These are phyloP conservation scores for Epinotia nisella DNA, from an alignment of 2,888 invertebrate species.

Conservation along the genomic window DNA sequence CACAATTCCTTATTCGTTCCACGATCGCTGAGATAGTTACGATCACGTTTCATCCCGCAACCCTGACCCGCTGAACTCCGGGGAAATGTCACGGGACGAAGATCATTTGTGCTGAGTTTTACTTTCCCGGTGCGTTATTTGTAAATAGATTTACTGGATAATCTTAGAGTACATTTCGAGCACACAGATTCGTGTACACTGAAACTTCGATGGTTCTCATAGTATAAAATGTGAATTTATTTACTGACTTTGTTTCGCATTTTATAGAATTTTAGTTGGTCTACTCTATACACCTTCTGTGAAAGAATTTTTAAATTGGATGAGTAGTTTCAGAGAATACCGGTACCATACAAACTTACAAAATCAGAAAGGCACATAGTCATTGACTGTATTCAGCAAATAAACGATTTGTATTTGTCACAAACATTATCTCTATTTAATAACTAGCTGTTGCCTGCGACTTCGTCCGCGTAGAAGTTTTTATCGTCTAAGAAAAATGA, in stretches of 20 bases:
- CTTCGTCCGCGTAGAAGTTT: too few relatives aligned
- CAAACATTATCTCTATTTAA: too few relatives aligned
- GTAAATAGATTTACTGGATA: conserved; percentile 28
- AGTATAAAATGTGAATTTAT: neutral
- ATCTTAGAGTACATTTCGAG: conserved; percentile 3
- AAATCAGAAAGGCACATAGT: too few relatives aligned
- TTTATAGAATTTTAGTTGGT: too few relatives aligned
- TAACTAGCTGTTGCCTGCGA: too few relatives aligned
- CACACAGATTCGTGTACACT: neutral
- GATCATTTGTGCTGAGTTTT: conserved; percentile 45
- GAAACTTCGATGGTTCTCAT: conserved; percentile 3
- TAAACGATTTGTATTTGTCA: too few relatives aligned
- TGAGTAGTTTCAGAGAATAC: too few relatives aligned
- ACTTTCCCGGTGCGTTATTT: conserved; percentile 27
- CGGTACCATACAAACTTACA: too few relatives aligned
- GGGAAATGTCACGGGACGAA: conserved; percentile 68
- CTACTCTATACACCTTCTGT: too few relatives aligned
- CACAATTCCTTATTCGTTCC: conserved; percentile 74
- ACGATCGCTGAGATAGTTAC: conserved; percentile 66
- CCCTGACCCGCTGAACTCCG: conserved; percentile 80
- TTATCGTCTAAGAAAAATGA: too few relatives aligned
- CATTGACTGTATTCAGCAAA: too few relatives aligned
- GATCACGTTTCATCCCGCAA: conserved; percentile 67
- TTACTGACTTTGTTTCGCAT: neutral
- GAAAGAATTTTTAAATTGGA: too few relatives aligned